Evolutionary conservation across 2,888 invertebrate genomes (phyloP).

Genomic region (Crioceris asparagi): DNA sequence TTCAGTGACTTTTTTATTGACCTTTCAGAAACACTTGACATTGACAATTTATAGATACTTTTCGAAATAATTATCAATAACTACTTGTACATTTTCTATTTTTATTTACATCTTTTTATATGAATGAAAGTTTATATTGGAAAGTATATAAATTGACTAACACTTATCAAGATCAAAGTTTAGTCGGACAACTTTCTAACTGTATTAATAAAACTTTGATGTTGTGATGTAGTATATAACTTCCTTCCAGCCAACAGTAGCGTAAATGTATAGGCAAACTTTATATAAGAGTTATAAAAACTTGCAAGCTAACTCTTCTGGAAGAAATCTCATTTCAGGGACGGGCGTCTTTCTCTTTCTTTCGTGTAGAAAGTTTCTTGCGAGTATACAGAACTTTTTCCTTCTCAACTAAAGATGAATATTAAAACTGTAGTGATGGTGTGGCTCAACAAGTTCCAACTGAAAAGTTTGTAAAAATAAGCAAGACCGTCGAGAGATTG

Average conservation of each 20-base stretch:
- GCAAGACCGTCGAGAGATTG: too few species aligned
- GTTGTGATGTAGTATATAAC: slow-evolving; percentile 19
- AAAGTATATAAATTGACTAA: too few species aligned
- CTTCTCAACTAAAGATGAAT: slow-evolving; percentile 13
- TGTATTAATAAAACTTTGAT: slow-evolving; percentile 20
- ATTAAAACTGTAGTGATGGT: slow-evolving; percentile 16
- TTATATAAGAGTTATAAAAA: slow-evolving; percentile 18
- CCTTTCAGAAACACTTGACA: too few species aligned
- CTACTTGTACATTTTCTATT: too few species aligned
- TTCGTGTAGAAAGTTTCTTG: slow-evolving; percentile 4
- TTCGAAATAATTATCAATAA: too few species aligned
- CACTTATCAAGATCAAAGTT: too few species aligned
- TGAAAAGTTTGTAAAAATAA: too few species aligned
- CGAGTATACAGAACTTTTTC: slow-evolving; percentile 3
- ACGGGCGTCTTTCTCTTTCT: slow-evolving; percentile 1
- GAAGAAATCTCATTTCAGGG: slow-evolving; percentile 22
- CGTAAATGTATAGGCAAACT: slow-evolving; percentile 20
- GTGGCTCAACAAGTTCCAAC: slow-evolving; percentile 16
- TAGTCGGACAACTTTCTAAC: too few species aligned
- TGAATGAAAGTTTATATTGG: too few species aligned
- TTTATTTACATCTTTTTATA: too few species aligned
- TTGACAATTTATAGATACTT: too few species aligned
- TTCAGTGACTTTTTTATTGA: too few species aligned
- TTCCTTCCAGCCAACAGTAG: slow-evolving; percentile 10
- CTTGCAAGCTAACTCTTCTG: slow-evolving; percentile 16